Percentiles rank a stretch among this genome's conserved stretches.
Conservation (phyloP, 2,797 vertebrate genomes). For the Harpagifer antarcticus region DNA sequence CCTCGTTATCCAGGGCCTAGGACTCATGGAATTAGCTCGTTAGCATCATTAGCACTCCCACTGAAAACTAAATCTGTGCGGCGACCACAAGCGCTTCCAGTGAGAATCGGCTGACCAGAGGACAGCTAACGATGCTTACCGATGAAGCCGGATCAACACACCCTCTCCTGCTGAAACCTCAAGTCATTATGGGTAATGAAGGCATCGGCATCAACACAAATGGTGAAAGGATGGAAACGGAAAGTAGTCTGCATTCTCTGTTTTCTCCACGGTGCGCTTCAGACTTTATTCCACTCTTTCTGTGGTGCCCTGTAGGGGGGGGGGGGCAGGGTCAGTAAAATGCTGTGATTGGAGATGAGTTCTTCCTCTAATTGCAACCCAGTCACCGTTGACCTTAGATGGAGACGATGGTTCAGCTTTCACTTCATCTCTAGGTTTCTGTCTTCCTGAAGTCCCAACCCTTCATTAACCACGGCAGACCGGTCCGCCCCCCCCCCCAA, state of each 20-base stretch:
- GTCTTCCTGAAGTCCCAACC: slow-evolving; percentile 21
- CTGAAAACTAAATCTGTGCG: background rate
- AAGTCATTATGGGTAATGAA: slow-evolving; percentile 40
- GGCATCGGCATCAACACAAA: slow-evolving; percentile 14
- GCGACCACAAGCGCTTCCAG: background rate
- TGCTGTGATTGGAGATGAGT: slow-evolving; percentile 22
- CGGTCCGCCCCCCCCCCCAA: background rate
- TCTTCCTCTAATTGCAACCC: background rate
- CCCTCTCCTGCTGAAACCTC: background rate
- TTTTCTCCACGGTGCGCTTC: background rate
- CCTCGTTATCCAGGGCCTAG: background rate
- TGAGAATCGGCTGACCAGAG: background rate
- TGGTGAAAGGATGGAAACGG: background rate
- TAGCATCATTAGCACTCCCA: background rate
- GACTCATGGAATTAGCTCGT: background rate
- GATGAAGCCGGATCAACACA: background rate
- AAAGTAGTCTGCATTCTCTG: slow-evolving; percentile 16
- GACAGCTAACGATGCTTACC: background rate
- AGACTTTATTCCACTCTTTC: background rate
- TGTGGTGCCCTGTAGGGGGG: background rate
- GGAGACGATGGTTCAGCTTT: slow-evolving; percentile 3
- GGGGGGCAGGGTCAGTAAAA: slow-evolving; percentile 11
- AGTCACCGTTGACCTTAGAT: background rate
- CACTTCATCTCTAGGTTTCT: background rate
- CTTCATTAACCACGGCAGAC: slow-evolving; percentile 53